Conservation (phyloP, 2,113 vertebrate genomes). For the Ctenomys sociabilis region DNA sequence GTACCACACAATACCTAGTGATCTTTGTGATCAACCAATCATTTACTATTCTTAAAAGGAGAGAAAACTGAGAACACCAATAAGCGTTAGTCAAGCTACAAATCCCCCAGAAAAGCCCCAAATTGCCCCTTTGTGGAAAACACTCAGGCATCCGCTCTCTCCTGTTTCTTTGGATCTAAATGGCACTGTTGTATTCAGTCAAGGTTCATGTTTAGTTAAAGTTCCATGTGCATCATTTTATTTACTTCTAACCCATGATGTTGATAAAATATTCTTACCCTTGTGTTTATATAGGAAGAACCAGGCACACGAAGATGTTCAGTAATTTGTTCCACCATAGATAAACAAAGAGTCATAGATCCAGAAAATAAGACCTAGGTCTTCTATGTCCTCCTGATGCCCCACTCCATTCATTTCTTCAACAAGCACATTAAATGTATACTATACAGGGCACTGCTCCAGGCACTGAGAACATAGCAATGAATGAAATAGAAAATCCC, state of each 20-base stretch:
- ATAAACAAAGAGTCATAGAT: fast-evolving
- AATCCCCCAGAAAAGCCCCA: neutral
- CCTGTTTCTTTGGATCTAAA: neutral
- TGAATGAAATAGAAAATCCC: neutral
- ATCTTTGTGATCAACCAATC: neutral
- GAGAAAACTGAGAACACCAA: neutral
- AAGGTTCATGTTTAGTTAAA: neutral
- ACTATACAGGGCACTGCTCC: fast-evolving
- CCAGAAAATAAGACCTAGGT: fast-evolving
- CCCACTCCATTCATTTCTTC: fast-evolving
- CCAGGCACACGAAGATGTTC: fast-evolving
- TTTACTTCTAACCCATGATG: neutral
- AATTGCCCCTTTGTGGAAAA: neutral
- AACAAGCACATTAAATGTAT: neutral
- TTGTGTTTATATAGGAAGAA: neutral
- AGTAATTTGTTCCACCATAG: neutral
- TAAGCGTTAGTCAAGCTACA: too few species aligned
- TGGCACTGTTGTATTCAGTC: fast-evolving
- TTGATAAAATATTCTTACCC: neutral
- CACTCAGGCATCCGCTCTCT: fast-evolving
- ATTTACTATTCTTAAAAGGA: neutral
- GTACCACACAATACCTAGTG: neutral
- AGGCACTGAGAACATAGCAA: fast-evolving
- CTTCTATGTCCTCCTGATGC: neutral
- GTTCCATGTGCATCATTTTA: fast-evolving